These are phyloP conservation scores for Cyprinodon variegatus DNA, from an alignment of 2,113 vertebrate genomes.

Conservation along the genomic window DNA sequence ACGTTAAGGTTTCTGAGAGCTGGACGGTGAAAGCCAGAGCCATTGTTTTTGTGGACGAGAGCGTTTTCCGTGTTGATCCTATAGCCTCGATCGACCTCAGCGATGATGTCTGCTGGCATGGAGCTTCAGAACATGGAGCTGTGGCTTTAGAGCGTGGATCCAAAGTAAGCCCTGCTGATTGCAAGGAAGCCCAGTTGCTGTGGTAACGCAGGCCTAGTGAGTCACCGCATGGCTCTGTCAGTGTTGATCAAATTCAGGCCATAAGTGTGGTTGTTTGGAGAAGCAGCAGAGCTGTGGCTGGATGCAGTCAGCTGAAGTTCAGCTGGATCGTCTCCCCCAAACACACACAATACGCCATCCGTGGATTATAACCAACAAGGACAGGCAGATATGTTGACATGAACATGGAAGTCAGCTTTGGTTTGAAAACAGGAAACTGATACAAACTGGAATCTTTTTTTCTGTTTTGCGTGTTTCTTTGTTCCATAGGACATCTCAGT, in stretches of 20 bases:
- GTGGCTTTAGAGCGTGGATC: constrained; percentile 35
- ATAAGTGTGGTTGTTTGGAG: constrained; percentile 7
- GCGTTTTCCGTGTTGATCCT: constrained; percentile 26
- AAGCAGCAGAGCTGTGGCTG: constrained; percentile 14
- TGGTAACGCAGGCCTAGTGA: constrained; percentile 22
- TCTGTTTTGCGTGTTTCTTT: background rate
- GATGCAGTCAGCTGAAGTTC: constrained; percentile 10
- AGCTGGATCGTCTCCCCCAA: background rate
- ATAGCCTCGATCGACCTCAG: constrained; percentile 28
- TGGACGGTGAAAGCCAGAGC: constrained; percentile 10
- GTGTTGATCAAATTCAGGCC: constrained; percentile 25
- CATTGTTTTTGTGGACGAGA: constrained; percentile 30
- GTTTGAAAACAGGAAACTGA: background rate
- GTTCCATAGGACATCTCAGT: background rate
- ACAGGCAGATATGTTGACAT: background rate
- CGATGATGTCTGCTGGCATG: constrained; percentile 19
- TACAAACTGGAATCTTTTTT: background rate
- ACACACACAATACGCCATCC: background rate
- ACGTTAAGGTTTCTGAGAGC: constrained; percentile 16
- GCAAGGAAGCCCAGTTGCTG: constrained; percentile 29
- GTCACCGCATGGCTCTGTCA: constrained; percentile 21
- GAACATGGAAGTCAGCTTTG: background rate
- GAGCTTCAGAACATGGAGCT: constrained; percentile 28
- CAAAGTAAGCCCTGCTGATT: constrained; percentile 50
- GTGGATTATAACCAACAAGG: background rate